Base-by-base conservation (phyloP, 2,797 vertebrate genomes). In the Echeneis naucrates region DNA sequence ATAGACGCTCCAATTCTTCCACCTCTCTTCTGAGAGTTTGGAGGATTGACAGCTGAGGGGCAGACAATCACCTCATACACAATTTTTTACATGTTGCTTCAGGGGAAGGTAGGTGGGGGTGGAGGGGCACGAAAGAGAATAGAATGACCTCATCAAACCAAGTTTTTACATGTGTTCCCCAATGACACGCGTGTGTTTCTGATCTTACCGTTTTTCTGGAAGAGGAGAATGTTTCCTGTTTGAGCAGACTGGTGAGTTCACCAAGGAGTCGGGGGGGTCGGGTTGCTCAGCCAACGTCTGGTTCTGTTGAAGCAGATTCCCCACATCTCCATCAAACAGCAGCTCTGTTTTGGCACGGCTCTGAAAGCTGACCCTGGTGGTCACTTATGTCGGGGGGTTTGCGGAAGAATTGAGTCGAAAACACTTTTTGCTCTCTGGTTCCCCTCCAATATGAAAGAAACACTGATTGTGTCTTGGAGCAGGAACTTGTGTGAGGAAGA, bases 231-330 rank as follows among this genome's bases (percentile, higher is more conserved):
- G 82, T 84, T 92, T 92, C 89, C 89, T 92, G 85, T 91, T 88
- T 80, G 75, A 85, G 85, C 84, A 88, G 86, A 90, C 89, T 38
- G 72, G 55, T 35, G 89, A 88, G 92, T 91, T 93, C 92, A 92
- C 78, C 13, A 6, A 90, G 78, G 81, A 92, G 92, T 92, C 90
- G 89, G 83, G 84, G 86, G 88, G 87, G 85, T 92, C 82, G 69
- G 83, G 86, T 92, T 92, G 88, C 91, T 88, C 68, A 62, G 86
- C 62, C 77, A 17, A 84, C 82, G 92, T 92, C 91, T 92, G 91
- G 89, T 90, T 92, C 87, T 90, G 85, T 74, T 92, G 90, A 91
- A 90, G 88, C 83, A 90, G 90, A 91, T 90, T 91, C 89, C 81
- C 90, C 87, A 86, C 78, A 81, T 90, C 89, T 87, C 89, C 89